These are phyloP conservation scores for Lonchura striata DNA, from an alignment of 2,113 vertebrate species.

Conservation along the genomic window DNA sequence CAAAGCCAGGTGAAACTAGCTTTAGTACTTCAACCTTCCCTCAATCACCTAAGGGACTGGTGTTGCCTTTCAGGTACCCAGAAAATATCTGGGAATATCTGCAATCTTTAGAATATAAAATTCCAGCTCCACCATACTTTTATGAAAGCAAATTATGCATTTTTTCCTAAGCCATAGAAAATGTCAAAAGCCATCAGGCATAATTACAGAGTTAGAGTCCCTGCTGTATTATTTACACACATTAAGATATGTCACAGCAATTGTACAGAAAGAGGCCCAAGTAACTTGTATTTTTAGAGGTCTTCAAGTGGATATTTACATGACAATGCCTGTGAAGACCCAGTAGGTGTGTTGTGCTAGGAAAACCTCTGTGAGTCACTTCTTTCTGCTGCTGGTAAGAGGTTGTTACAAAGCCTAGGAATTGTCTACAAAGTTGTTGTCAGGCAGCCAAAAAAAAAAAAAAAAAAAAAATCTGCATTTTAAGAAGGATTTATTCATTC, in stretches of 20 bases:
- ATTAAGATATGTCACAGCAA: neutral
- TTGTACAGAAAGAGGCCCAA: neutral
- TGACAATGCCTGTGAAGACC: neutral
- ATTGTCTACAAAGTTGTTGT: neutral
- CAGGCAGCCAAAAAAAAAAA: neutral
- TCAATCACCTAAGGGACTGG: neutral
- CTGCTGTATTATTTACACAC: neutral
- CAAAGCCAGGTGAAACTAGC: neutral
- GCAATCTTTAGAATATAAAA: neutral
- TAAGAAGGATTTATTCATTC: neutral
- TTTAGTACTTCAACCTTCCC: neutral
- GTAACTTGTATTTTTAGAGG: neutral
- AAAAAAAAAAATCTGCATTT: neutral
- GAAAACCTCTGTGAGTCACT: neutral
- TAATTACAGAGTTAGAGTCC: neutral
- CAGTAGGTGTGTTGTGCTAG: neutral
- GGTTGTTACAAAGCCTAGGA: neutral
- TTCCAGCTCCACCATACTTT: neutral
- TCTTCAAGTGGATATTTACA: neutral
- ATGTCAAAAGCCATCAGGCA: neutral
- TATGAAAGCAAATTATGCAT: neutral
- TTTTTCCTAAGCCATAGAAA: neutral
- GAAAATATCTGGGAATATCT: neutral
- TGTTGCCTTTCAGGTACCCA: neutral
- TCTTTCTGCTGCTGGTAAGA: neutral